Conservation (phyloP, 2,113 vertebrate genomes). For the Myrmecobius fasciatus region DNA sequence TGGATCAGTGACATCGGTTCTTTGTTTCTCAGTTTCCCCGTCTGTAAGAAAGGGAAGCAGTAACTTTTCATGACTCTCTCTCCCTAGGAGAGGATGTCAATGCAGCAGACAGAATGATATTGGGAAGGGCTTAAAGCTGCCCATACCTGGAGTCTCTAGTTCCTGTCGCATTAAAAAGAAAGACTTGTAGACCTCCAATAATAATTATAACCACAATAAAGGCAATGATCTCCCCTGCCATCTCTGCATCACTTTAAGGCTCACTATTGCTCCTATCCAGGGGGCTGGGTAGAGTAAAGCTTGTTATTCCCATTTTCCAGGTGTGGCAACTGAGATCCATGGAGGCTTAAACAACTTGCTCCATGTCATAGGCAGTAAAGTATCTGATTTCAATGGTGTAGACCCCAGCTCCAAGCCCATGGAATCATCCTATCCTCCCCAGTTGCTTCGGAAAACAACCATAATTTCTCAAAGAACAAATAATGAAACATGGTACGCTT, state of each 20-base stretch:
- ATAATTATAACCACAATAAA: neutral
- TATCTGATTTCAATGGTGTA: neutral
- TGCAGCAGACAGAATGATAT: neutral
- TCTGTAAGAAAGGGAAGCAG: constrained; percentile 6
- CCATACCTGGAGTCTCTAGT: neutral
- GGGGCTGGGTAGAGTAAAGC: neutral
- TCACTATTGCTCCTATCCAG: neutral
- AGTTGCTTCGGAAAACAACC: neutral
- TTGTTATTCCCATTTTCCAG: neutral
- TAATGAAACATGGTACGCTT: neutral
- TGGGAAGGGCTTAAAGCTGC: neutral
- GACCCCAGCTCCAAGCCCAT: neutral
- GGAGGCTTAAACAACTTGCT: neutral
- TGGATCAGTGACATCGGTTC: neutral
- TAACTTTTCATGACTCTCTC: neutral
- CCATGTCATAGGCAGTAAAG: neutral
- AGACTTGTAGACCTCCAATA: neutral
- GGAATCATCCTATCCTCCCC: neutral
- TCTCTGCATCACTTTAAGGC: neutral
- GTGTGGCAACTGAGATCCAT: neutral
- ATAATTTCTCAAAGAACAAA: neutral
- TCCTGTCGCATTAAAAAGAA: constrained; percentile 26
- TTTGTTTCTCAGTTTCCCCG: neutral
- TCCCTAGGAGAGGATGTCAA: neutral
- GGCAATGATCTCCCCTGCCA: neutral